Conservation (phyloP, 2,888 invertebrate species). For the Netelia virgata region DNA sequence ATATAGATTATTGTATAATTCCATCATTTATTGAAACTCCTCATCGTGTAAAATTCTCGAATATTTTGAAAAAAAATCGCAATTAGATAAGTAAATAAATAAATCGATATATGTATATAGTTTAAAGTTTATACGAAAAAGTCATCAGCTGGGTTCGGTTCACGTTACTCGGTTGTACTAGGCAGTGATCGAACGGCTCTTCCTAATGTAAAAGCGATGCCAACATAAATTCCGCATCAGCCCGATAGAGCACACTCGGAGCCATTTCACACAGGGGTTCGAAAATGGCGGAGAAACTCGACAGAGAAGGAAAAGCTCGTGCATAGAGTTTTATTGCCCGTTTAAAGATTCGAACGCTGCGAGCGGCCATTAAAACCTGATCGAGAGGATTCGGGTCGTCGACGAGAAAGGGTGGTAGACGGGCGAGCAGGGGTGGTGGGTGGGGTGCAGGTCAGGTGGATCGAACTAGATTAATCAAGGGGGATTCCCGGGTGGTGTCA, state of each 20-base stretch:
- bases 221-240: neutral
- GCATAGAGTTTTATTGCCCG: conserved; percentile 73
- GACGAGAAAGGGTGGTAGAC: conserved; percentile 26
- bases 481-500: conserved; percentile 48
- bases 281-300: conserved; percentile 46
- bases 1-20: neutral
- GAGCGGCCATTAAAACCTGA: conserved; percentile 57
- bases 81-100: no score
- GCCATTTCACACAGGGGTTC: neutral
- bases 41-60: no score
- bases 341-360: conserved; percentile 68
- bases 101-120: no score
- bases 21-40: no score
- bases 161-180: no score
- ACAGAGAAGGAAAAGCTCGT: conserved; percentile 44
- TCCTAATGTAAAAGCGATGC: neutral
- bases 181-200: no score
- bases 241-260: neutral
- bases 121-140: no score
- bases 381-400: conserved; percentile 50
- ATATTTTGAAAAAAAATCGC: no score
- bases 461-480: conserved; percentile 67
- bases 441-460: conserved; percentile 27
- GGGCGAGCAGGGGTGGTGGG: conserved; percentile 44
- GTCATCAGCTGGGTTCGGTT: no score